These are phyloP conservation scores for Taphrorychus bicolor DNA, from an alignment of 2,888 invertebrate genomes.

Conservation along the genomic window DNA sequence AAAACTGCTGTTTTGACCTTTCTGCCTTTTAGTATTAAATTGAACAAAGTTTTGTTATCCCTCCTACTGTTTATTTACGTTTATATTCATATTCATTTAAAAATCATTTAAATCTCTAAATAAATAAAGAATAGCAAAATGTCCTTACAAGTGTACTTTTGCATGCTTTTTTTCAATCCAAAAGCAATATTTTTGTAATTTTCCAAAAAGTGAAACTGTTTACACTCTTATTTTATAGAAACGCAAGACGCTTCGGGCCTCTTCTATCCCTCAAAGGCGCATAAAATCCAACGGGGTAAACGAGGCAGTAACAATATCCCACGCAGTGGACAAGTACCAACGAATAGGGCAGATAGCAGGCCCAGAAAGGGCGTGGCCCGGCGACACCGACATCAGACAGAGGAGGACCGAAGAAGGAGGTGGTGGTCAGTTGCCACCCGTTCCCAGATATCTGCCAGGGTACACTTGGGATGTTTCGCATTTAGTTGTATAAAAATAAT, in stretches of 20 bases:
- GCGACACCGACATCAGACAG: conserved; percentile 68
- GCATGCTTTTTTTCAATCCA: too few relatives aligned
- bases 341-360: conserved; percentile 60
- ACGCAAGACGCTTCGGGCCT: conserved; percentile 83
- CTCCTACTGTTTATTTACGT: too few relatives aligned
- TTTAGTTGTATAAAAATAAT: conserved; percentile 76
- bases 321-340: conserved; percentile 74
- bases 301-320: conserved; percentile 80
- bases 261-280: conserved; percentile 79
- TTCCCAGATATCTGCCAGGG: conserved; percentile 75
- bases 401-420: conserved; percentile 66
- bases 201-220: too few relatives aligned
- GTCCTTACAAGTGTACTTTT: too few relatives aligned
- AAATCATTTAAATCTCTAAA: too few relatives aligned
- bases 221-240: conserved; percentile 84
- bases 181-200: too few relatives aligned
- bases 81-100: too few relatives aligned
- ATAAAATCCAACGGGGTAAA: conserved; percentile 81
- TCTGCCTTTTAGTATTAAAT: too few relatives aligned
- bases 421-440: conserved; percentile 62
- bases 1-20: too few relatives aligned
- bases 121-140: too few relatives aligned
- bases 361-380: conserved; percentile 73
- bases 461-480: conserved; percentile 84
- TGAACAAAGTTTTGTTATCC: too few relatives aligned